Evolutionary conservation across 2,113 vertebrate genomes (phyloP).

Genomic region (Rhodinocichla rosea): DNA sequence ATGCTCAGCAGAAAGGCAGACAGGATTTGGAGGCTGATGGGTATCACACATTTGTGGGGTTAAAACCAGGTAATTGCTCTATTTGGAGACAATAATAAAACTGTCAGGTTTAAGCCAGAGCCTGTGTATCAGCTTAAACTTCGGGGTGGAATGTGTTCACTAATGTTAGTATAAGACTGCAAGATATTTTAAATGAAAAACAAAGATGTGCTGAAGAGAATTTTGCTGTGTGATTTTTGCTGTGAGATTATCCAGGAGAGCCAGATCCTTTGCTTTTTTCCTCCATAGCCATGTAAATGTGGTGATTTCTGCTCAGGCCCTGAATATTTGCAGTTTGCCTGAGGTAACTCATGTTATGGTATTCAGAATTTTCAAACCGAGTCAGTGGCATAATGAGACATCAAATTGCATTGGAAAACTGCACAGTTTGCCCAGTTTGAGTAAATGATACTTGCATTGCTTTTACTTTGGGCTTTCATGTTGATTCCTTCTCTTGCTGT

Average conservation of each 20-base stretch:
- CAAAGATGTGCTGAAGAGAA: fast-evolving
- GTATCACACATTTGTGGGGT: not conserved
- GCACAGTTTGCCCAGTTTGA: not conserved
- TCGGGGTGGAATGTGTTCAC: not conserved
- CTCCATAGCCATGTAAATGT: not conserved
- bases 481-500: too few relatives aligned
- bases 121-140: not conserved
- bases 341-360: not conserved
- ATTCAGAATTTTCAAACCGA: not conserved
- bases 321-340: not conserved
- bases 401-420: not conserved
- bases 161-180: not conserved
- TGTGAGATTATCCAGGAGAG: not conserved
- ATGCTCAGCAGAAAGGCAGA: not conserved
- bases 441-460: not conserved
- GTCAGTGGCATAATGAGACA: not conserved
- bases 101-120: not conserved
- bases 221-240: not conserved
- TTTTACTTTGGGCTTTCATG: not conserved
- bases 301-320: not conserved
- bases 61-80: not conserved
- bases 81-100: not conserved
- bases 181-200: not conserved
- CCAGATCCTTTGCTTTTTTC: not conserved
- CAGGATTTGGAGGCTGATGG: not conserved